Conservation (phyloP, 2,797 vertebrate genomes). For the Poecile montanus region DNA sequence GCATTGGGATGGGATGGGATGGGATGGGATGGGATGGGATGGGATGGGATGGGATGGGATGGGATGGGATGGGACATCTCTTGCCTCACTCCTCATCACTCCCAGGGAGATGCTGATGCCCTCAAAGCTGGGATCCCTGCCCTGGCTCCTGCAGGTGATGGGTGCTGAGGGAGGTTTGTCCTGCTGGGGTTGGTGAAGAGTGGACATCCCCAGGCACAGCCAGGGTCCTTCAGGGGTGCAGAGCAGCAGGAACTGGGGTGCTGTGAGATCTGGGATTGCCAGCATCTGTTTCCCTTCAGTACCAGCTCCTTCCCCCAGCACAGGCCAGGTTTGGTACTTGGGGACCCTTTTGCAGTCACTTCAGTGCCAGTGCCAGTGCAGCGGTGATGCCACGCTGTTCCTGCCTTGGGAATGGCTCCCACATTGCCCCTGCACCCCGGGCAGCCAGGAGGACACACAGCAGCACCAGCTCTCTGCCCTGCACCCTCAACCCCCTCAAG, state of each 20-base stretch:
- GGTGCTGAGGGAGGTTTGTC: not conserved
- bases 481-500: not conserved
- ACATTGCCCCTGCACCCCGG: rapidly evolving
- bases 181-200: no score
- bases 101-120: not conserved
- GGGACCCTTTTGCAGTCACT: not conserved
- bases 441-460: not conserved
- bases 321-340: rapidly evolving
- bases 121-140: rapidly evolving
- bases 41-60: not conserved
- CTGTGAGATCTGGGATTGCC: not conserved
- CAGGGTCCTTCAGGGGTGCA: not conserved
- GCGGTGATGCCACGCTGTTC: rapidly evolving
- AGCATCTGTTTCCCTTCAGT: not conserved
- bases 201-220: not conserved
- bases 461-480: not conserved
- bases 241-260: not conserved
- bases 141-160: rapidly evolving
- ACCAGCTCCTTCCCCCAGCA: rapidly evolving
- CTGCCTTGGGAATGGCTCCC: not conserved
- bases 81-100: not conserved
- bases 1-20: not conserved
- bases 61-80: not conserved
- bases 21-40: not conserved
- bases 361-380: rapidly evolving